Percentiles rank a stretch among this genome's conserved stretches.
These are phyloP conservation scores for Polypterus bichir DNA, from an alignment of 2,113 vertebrate species.

Conservation along the genomic window DNA sequence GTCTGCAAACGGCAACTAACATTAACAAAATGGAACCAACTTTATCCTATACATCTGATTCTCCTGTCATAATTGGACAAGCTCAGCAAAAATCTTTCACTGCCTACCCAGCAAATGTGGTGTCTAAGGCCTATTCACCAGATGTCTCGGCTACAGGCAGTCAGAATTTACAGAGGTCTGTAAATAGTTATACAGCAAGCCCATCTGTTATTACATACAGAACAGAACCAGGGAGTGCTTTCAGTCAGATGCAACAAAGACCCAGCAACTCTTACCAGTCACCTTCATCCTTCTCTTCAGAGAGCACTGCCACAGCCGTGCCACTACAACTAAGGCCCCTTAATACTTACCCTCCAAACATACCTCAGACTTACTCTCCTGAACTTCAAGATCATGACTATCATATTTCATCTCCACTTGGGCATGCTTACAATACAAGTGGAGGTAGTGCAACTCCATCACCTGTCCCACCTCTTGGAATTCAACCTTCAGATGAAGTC, in stretches of 20 bases:
- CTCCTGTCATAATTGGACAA: conserved; percentile 22
- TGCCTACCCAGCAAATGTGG: background rate
- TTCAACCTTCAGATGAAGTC: conserved; percentile 37
- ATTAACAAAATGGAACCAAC: conserved; percentile 3
- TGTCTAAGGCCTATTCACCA: background rate
- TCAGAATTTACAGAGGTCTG: background rate
- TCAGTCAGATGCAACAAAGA: conserved; percentile 36
- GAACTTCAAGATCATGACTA: conserved; percentile 21
- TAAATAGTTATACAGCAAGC: background rate
- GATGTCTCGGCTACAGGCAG: background rate
- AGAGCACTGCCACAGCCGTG: conserved; percentile 19
- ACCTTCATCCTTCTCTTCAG: conserved; percentile 23
- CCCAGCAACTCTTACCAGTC: conserved; percentile 31
- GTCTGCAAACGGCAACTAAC: too few relatives aligned
- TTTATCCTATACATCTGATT: conserved; percentile 30
- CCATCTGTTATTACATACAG: conserved; percentile 24
- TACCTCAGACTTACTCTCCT: conserved; percentile 27
- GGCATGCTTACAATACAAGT: conserved; percentile 23
- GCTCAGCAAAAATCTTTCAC: conserved; percentile 16
- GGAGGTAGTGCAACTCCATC: conserved; percentile 34
- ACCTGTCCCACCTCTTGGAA: conserved; percentile 30
- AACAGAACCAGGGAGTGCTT: conserved; percentile 1
- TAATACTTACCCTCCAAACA: conserved; percentile 38
- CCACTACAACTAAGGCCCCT: conserved; percentile 45
- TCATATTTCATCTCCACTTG: conserved; percentile 25